Percentiles rank a stretch among this genome's conserved stretches.
Conservation (phyloP, 2,797 vertebrate genomes). For the Margarornis squamiger region DNA sequence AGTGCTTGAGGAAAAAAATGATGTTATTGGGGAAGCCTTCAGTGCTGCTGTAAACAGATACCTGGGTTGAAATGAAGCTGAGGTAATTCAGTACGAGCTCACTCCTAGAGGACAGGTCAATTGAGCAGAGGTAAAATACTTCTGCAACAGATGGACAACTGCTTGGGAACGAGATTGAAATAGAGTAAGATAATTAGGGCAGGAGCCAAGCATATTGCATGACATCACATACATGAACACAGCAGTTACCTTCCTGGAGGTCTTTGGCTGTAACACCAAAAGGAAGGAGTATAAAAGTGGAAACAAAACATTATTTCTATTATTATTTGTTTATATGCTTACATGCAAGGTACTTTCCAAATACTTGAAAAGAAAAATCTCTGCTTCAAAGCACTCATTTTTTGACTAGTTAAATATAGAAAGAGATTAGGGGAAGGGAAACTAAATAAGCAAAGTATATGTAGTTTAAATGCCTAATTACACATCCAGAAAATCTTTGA, state of each 20-base stretch:
- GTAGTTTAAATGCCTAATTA: background rate
- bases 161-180: slow-evolving; percentile 3
- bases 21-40: background rate
- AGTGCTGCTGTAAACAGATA: background rate
- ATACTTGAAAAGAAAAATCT: background rate
- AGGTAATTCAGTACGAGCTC: background rate
- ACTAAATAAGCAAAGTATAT: background rate
- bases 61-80: background rate
- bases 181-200: slow-evolving; percentile 16
- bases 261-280: slow-evolving; percentile 31
- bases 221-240: background rate
- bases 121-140: slow-evolving; percentile 4
- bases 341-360: slow-evolving; percentile 11
- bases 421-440: background rate
- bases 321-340: background rate
- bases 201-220: background rate
- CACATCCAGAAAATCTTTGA: background rate
- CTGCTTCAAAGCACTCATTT: slow-evolving; percentile 6
- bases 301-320: background rate
- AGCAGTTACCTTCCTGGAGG: background rate
- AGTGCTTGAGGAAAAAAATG: background rate
- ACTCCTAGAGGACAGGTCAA: background rate
- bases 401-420: background rate
- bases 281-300: background rate
- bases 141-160: background rate